phyloP scores from a whole-genome alignment of 2,797 vertebrate species.

The Coranthus polyacanthus region DNA sequence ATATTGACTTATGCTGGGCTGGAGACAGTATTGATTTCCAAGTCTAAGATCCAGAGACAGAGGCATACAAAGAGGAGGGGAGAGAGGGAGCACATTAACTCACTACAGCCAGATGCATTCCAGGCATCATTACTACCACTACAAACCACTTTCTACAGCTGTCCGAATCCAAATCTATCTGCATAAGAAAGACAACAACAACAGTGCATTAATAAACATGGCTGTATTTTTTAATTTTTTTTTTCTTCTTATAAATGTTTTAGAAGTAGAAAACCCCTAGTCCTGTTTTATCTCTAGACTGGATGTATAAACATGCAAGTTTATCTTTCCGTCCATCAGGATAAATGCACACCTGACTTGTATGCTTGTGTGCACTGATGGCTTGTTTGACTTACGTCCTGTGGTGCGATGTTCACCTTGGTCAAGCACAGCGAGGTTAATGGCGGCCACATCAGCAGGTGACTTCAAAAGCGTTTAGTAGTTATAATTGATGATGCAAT shows the following conservation, averaged over 20 bases:
- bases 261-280: constrained; percentile 1
- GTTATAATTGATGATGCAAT: constrained; percentile 83
- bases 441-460: constrained; percentile 73
- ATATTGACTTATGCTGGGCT: constrained; percentile 76
- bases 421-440: constrained; percentile 79
- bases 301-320: background rate
- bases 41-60: constrained; percentile 70
- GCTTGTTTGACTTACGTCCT: constrained; percentile 65
- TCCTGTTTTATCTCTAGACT: background rate
- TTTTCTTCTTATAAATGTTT: background rate
- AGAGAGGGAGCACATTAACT: constrained; percentile 50
- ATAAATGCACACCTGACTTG: constrained; percentile 20
- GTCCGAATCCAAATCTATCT: background rate
- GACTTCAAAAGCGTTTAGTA: constrained; percentile 79
- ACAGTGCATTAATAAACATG: background rate
- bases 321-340: constrained; percentile 1
- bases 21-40: constrained; percentile 75
- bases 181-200: constrained; percentile 25
- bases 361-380: constrained; percentile 29
- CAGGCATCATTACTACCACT: constrained; percentile 32
- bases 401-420: constrained; percentile 75
- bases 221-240: too few relatives aligned
- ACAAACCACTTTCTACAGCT: constrained; percentile 25
- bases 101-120: constrained; percentile 26
- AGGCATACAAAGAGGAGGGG: constrained; percentile 29